These are phyloP conservation scores for Alexandromys fortis DNA, from an alignment of 2,113 vertebrate species.

Conservation along the genomic window DNA sequence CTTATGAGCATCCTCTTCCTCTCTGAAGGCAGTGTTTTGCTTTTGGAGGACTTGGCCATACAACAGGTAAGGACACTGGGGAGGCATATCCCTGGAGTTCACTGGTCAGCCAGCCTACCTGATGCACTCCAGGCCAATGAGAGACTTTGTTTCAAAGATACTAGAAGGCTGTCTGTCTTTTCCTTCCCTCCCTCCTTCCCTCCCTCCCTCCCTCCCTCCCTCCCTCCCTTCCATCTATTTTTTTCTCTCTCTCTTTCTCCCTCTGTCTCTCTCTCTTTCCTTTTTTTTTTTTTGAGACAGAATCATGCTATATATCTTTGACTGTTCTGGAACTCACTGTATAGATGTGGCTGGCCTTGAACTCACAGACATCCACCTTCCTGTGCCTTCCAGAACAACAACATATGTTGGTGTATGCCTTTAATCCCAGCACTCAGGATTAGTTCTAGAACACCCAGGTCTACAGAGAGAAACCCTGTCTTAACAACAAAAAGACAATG, in stretches of 20 bases:
- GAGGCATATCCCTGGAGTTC: too few relatives aligned
- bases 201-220: accelerated
- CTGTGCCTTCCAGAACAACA: neutral
- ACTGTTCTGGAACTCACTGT: neutral
- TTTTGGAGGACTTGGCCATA: neutral
- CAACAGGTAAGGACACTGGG: neutral
- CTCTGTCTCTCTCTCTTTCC: too few relatives aligned
- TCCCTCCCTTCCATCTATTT: neutral
- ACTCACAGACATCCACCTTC: neutral
- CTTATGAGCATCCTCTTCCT: neutral
- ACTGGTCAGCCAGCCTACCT: neutral
- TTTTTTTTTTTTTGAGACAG: neutral
- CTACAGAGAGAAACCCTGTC: neutral
- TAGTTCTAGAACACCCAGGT: neutral
- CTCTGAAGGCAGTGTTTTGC: neutral
- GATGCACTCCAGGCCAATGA: neutral
- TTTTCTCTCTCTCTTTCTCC: neutral
- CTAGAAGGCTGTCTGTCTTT: too few relatives aligned
- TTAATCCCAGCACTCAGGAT: neutral
- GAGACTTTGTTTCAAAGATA: neutral
- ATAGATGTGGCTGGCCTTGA: neutral
- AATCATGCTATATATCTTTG: neutral
- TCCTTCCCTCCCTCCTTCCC: neutral
- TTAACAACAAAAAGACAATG: neutral
- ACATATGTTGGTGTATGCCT: too few relatives aligned